Conservation (phyloP, 2,888 invertebrate genomes). For the Hipparchia semele region DNA sequence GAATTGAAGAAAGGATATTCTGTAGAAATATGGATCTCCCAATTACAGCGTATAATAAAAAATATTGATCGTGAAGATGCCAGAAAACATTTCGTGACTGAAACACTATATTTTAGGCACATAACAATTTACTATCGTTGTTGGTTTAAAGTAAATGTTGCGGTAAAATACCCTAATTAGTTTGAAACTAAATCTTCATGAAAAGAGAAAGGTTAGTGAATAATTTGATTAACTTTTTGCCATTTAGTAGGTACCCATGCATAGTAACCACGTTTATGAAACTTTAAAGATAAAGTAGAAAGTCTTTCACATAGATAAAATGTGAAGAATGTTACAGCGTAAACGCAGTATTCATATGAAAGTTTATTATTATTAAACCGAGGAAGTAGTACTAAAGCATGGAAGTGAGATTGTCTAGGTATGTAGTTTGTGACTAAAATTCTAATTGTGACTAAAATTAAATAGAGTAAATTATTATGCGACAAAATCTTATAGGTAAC, state of each 20-base stretch:
- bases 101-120: neutral
- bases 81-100: neutral
- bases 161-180: neutral
- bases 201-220: neutral
- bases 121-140: neutral
- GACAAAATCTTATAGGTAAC: no score
- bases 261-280: neutral
- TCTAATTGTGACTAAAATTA: no score
- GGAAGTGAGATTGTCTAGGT: no score
- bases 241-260: neutral
- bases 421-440: no score
- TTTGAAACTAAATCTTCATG: slow-evolving; percentile 5
- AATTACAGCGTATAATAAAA: neutral
- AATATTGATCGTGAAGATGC: neutral
- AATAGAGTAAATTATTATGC: no score
- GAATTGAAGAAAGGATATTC: neutral
- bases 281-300: no score
- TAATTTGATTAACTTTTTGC: slow-evolving; percentile 7
- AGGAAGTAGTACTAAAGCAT: no score
- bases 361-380: no score
- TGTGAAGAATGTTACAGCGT: no score
- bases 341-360: no score
- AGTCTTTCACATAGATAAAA: no score
- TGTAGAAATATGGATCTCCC: neutral
- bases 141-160: neutral